Base-by-base conservation (phyloP, 2,797 vertebrate genomes). In the Coilia nasus region DNA sequence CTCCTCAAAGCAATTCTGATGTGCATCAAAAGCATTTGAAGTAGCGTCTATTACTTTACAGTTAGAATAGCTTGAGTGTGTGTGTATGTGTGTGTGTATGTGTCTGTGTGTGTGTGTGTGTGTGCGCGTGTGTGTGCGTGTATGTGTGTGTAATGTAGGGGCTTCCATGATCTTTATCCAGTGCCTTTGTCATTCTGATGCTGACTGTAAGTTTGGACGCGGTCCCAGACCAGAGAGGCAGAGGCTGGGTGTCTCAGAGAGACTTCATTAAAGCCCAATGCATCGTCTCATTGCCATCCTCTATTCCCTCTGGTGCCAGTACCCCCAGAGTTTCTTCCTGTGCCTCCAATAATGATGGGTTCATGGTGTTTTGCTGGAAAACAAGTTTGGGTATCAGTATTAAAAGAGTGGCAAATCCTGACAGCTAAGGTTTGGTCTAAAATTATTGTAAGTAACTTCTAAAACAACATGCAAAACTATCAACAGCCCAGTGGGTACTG, bases 181-280 rank as follows among this genome's bases (percentile, higher is more conserved):
- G 78, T 41, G 60, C 80, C 83, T 84, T 85, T 67, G 60, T 35
- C 46, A 82, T 86, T 82, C 44, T 71, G 47, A 75, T 62, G 50
- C 2, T 25, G 81, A 46, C 82, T 59, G 60, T 17, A 75, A 23
- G 60, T 81, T 75, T 85, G 82, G 82, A 23, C 15, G 54, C 15
- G 28, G 31, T 57, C 60, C 50, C 44, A 71, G 80, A 67, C 50
- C 44, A 71, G 80, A 67, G 82, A 62, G 75, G 81, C 35, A 83
- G 64, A 25, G 80, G 83, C 47, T 19, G 35, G 44, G 83, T 78
- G 28, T 83, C 46, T 81, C 21, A 67, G 12, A 56, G 80, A 81
- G 47, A 83, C 64, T 85, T 62, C n/a, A 82, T 82, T 64, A 84
- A 81, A 31, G 81, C 23, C 59, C 57, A 46, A 71, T 87, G 64